Percentiles rank a stretch among this genome's conserved stretches.
phyloP scores from a whole-genome alignment of 2,113 vertebrate genomes.

The Coryphaenoides rupestris region DNA sequence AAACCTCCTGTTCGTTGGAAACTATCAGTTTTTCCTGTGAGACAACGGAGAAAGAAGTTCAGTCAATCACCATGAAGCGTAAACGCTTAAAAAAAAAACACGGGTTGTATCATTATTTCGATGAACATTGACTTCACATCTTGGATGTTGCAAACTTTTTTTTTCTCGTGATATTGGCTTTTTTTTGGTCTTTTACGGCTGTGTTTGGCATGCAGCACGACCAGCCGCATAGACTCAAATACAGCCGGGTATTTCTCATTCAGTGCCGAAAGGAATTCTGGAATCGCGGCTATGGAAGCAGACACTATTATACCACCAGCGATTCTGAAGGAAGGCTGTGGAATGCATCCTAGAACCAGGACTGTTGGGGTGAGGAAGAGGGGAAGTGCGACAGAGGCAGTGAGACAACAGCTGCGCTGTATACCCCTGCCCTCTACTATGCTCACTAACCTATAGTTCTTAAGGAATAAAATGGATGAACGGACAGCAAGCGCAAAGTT shows the following conservation, averaged over 20 bases:
- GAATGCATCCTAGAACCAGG: too few relatives aligned
- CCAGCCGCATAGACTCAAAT: too few relatives aligned
- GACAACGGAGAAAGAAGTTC: neutral
- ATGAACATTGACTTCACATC: too few relatives aligned
- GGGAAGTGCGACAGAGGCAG: neutral
- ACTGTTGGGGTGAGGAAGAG: neutral
- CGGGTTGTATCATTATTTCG: too few relatives aligned
- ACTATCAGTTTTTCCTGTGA: conserved; percentile 94
- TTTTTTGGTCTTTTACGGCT: too few relatives aligned
- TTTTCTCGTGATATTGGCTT: too few relatives aligned
- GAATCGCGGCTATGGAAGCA: neutral
- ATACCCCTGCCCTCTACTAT: neutral
- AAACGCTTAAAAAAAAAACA: neutral
- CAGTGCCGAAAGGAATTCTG: neutral
- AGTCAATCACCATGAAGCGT: neutral
- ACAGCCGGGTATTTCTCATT: neutral
- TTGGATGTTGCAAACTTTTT: too few relatives aligned
- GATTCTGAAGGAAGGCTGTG: neutral
- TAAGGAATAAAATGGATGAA: neutral
- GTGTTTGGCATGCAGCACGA: too few relatives aligned
- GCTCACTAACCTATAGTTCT: neutral
- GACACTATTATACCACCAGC: neutral
- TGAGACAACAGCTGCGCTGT: neutral
- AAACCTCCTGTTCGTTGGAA: conserved; percentile 96
- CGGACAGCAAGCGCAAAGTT: neutral